Conservation (phyloP, 2,888 invertebrate species). For the Cantharis rustica region DNA sequence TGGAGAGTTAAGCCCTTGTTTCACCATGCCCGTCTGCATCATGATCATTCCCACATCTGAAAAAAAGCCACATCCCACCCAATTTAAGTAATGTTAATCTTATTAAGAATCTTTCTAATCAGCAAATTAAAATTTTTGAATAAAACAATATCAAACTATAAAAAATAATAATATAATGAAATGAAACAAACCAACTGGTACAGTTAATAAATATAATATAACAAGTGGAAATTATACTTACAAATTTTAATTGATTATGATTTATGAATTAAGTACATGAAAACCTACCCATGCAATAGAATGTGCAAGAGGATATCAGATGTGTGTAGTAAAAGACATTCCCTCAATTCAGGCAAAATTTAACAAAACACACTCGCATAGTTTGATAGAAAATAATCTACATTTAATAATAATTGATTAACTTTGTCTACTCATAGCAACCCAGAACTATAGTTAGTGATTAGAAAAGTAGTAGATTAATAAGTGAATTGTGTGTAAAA, state of each 20-base stretch:
- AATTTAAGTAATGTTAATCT: constrained; percentile 41
- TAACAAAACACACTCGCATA: constrained; percentile 29
- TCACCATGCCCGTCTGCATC: constrained; percentile 96
- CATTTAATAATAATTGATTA: constrained; percentile 13
- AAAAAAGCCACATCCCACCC: constrained; percentile 66
- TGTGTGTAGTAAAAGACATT: constrained; percentile 54
- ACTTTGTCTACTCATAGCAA: constrained; percentile 29
- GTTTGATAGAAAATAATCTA: constrained; percentile 22
- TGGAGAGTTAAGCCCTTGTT: constrained; percentile 80
- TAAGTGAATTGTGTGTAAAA: constrained; percentile 35
- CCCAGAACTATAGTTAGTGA: constrained; percentile 31
- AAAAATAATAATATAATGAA: not conserved
- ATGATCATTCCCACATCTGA: constrained; percentile 96
- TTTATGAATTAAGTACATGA: constrained; percentile 23
- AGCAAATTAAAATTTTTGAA: constrained; percentile 34
- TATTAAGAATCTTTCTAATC: constrained; percentile 15
- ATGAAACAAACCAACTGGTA: not conserved
- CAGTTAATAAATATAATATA: not conserved
- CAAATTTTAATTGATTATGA: constrained; percentile 28
- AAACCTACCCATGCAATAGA: constrained; percentile 53
- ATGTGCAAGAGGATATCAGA: constrained; percentile 55
- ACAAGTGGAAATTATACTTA: constrained; percentile 26
- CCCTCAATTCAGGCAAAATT: constrained; percentile 46
- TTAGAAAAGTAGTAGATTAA: constrained; percentile 25
- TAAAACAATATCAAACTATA: constrained; percentile 1